Conservation (phyloP, 2,113 vertebrate genomes). For the Deroptyus accipitrinus region DNA sequence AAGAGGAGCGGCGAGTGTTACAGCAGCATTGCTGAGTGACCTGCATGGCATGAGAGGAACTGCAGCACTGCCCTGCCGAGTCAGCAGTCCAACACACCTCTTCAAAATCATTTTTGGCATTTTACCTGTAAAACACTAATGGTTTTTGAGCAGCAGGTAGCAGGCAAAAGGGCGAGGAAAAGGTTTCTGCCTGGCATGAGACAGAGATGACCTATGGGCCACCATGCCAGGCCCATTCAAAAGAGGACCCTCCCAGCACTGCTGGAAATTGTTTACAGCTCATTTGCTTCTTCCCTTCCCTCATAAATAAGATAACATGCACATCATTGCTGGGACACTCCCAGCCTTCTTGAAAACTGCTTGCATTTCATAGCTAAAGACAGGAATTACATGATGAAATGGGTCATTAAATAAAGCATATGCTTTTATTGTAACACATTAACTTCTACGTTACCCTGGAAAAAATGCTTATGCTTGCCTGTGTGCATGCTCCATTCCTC, state of each 20-base stretch:
- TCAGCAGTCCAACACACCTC: neutral
- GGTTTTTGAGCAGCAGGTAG: neutral
- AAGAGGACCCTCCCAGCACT: neutral
- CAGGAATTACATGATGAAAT: slow-evolving; percentile 24
- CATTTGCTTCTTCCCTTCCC: neutral
- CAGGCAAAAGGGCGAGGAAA: neutral
- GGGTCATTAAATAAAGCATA: slow-evolving; percentile 53
- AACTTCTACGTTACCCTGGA: slow-evolving; percentile 44
- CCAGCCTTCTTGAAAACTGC: neutral
- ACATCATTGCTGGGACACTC: neutral
- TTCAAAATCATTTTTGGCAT: neutral
- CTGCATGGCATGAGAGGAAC: neutral
- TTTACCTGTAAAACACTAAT: neutral
- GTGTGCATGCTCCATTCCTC: slow-evolving; percentile 10
- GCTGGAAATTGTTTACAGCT: neutral
- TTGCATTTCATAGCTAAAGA: slow-evolving; percentile 10
- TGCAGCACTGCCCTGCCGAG: neutral
- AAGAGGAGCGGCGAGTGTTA: neutral
- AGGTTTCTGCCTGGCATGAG: neutral
- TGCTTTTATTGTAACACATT: slow-evolving; percentile 64
- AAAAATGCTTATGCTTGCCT: neutral
- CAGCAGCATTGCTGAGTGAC: neutral
- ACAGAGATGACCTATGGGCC: neutral
- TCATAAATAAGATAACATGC: neutral
- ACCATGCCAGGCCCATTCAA: neutral